Conservation (phyloP, 1,140 invertebrate genomes). For the Ridgeia piscesae region DNA sequence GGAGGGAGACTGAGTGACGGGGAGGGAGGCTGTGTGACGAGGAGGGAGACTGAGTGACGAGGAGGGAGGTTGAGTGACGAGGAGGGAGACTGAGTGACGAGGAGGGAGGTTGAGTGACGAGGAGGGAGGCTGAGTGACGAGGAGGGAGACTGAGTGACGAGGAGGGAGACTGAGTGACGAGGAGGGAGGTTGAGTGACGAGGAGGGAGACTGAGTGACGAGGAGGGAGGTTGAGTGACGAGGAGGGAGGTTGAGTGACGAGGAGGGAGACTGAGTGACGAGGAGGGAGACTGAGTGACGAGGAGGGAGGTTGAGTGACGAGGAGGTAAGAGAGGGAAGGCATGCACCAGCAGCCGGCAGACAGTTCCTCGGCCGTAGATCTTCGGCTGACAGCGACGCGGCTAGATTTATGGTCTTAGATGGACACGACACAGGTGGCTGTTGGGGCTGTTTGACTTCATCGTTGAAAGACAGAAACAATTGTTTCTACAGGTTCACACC, state of each 20-base stretch:
- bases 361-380: neutral
- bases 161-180: too few species aligned
- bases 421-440: neutral
- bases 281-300: constrained; percentile 20
- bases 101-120: too few species aligned
- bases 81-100: too few species aligned
- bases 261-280: constrained; percentile 19
- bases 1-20: neutral
- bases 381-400: neutral
- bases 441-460: neutral
- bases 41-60: constrained; percentile 22
- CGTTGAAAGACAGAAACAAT: too few species aligned
- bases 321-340: too few species aligned
- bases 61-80: neutral
- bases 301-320: neutral
- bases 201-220: constrained; percentile 23
- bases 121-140: too few species aligned
- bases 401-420: neutral
- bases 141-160: too few species aligned
- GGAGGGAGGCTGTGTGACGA: constrained; percentile 17
- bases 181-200: constrained; percentile 13
- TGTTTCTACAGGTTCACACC: neutral
- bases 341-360: neutral
- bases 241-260: neutral
- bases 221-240: neutral